Percentiles rank a stretch among this genome's conserved stretches.
phyloP scores from a whole-genome alignment of 2,888 invertebrate species.

The Andrena bucephala region DNA sequence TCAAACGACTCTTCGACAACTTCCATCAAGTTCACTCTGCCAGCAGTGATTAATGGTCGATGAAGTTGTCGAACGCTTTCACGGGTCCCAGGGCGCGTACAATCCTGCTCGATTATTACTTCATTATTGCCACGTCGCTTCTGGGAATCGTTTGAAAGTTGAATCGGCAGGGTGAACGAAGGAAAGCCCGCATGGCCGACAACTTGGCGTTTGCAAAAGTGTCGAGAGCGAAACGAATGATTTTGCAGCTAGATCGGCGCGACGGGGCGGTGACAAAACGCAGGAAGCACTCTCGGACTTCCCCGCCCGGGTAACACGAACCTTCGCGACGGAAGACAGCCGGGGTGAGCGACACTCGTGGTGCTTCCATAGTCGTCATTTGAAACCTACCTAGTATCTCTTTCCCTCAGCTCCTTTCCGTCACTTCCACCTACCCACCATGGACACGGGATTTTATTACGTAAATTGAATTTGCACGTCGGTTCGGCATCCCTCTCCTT shows the following conservation, averaged over 20 bases:
- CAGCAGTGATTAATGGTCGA: background rate
- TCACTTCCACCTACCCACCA: constrained; percentile 40
- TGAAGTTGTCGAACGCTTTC: background rate
- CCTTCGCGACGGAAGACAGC: constrained; percentile 40
- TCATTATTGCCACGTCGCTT: background rate
- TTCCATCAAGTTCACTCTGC: background rate
- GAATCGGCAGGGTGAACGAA: background rate
- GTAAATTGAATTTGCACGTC: constrained; percentile 69
- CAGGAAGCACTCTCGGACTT: constrained; percentile 77
- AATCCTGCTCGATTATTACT: background rate
- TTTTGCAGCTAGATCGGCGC: constrained; percentile 67
- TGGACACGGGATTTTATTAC: constrained; percentile 72
- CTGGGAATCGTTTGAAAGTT: background rate
- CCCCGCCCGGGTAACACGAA: constrained; percentile 73
- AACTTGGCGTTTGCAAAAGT: background rate
- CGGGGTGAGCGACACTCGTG: constrained; percentile 44
- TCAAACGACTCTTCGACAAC: background rate
- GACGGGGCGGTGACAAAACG: constrained; percentile 73
- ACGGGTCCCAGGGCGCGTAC: background rate
- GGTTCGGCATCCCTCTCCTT: constrained; percentile 22
- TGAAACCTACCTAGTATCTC: constrained; percentile 42
- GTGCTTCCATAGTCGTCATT: constrained; percentile 59
- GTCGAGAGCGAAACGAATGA: constrained; percentile 42
- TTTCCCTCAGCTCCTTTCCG: constrained; percentile 26
- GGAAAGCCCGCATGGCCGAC: background rate